Evolutionary conservation across 2,888 invertebrate genomes (phyloP).

Genomic region (Xylota sylvarum): DNA sequence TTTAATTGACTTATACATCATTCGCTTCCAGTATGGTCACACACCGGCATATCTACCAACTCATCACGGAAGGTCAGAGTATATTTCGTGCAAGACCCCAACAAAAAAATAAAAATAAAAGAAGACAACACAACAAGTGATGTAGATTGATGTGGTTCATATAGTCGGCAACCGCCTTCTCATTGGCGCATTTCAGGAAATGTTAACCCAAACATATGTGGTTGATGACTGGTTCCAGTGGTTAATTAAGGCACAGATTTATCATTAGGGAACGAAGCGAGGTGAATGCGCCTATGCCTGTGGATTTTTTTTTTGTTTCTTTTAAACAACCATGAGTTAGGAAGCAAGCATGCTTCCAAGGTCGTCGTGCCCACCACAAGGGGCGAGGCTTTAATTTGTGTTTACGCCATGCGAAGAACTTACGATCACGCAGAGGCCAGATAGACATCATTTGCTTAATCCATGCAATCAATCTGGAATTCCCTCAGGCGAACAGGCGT

Average conservation of each 20-base stretch:
- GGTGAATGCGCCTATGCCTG: slow-evolving; percentile 55
- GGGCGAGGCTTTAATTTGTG: slow-evolving; percentile 55
- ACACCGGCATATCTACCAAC: slow-evolving; percentile 25
- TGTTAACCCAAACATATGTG: slow-evolving; percentile 70
- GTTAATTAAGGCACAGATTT: slow-evolving; percentile 70
- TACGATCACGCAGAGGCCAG: slow-evolving; percentile 55
- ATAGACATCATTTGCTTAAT: slow-evolving; percentile 75
- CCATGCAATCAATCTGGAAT: slow-evolving; percentile 76
- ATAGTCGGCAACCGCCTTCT: slow-evolving; percentile 66
- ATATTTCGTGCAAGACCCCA: slow-evolving; percentile 52
- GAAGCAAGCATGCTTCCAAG: slow-evolving; percentile 60
- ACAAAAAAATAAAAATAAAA: slow-evolving; percentile 33
- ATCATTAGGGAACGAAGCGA: slow-evolving; percentile 57
- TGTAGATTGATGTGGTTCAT: slow-evolving; percentile 72
- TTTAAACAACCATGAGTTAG: slow-evolving; percentile 12
- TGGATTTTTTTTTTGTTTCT: no score
- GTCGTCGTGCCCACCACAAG: slow-evolving; percentile 38
- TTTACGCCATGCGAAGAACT: slow-evolving; percentile 35
- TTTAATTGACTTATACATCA: slow-evolving; percentile 75
- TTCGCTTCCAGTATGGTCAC: slow-evolving; percentile 21
- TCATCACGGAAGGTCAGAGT: slow-evolving; percentile 68
- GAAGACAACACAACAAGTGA: slow-evolving; percentile 63
- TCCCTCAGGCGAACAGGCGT: slow-evolving; percentile 65
- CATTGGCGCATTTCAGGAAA: slow-evolving; percentile 69
- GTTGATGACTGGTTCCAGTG: slow-evolving; percentile 64